Base-by-base conservation (phyloP, 2,113 vertebrate species). In the Percina caprodes region DNA sequence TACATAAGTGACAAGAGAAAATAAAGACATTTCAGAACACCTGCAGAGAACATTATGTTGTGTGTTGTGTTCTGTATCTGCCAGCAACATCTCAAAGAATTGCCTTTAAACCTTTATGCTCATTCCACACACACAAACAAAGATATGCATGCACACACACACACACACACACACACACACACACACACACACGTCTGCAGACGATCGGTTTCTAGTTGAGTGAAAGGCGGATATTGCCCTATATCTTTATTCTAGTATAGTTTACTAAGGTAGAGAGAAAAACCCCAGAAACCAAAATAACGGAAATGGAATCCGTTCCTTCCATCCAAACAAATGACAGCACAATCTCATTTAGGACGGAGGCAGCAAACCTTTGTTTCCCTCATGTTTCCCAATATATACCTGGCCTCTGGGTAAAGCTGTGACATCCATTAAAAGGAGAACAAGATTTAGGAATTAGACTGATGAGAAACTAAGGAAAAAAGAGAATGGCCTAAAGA, bases 261-360 rank as follows among this genome's bases (percentile, higher is more conserved):
- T 62, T 74, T 79, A 80, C 76, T 86, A 74, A 77, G 48, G 71
- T 71, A 55, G 39, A 63, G 23, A 68, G 26, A 62, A 85, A 86
- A 87, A 26, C 5, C 15, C 35, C 69, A 77, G 45, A 14, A 58
- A 84, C 68, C 66, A 80, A 72, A 77, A 61, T 26, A 72, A 45
- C 18, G 45, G 49, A 83, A 80, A 86, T 82, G 75, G 85, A 68
- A 69, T 66, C 1, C 3, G 14, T 49, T 35, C 19, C 49, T 58
- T 72, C 24, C 46, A 78, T 74, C 68, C 65, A 67, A 86, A 83
- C 49, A 87, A 87, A 88, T 73, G 81, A 69, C 83, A 87, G 49
- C 58, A 30, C 85, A 77, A 90, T 90, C 82, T 91, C 60, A 82
- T 86, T 88, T 46, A 42, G 66, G 21, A 81, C n/a, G 4, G 67